These are phyloP conservation scores for Pseudachorutes palmiensis DNA, from an alignment of 1,140 invertebrate genomes.

Conservation along the genomic window DNA sequence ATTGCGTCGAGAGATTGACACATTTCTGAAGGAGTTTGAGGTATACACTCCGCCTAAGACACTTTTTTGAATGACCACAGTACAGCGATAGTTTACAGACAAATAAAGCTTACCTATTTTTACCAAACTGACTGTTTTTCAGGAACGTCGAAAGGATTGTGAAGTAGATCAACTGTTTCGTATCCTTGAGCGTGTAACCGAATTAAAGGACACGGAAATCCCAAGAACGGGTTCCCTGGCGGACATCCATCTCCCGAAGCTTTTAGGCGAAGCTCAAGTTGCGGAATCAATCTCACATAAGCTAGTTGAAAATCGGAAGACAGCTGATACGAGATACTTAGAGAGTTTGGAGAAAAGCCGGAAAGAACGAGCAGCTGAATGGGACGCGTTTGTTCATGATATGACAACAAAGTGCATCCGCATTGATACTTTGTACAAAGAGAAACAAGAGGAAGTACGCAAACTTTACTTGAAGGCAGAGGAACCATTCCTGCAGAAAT, in stretches of 20 bases:
- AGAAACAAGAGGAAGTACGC: constrained; percentile 66
- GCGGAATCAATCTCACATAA: constrained; percentile 51
- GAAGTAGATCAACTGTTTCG: constrained; percentile 70
- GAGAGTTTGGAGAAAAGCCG: constrained; percentile 45
- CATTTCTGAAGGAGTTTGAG: constrained; percentile 73
- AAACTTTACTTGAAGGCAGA: constrained; percentile 65
- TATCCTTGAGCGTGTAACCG: constrained; percentile 64
- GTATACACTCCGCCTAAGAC: too few species aligned
- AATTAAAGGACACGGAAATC: constrained; percentile 62
- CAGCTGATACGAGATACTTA: constrained; percentile 46
- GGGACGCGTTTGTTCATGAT: constrained; percentile 65
- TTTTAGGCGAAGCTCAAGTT: constrained; percentile 58
- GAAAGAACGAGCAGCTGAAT: constrained; percentile 52
- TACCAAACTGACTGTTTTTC: too few species aligned
- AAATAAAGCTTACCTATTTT: too few species aligned
- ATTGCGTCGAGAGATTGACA: constrained; percentile 70
- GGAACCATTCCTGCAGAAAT: constrained; percentile 37
- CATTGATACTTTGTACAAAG: constrained; percentile 65
- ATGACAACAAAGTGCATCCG: constrained; percentile 61
- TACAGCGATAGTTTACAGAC: background rate
- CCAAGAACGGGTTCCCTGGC: constrained; percentile 53
- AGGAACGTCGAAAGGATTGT: constrained; percentile 65
- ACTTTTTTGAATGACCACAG: background rate
- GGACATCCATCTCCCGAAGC: constrained; percentile 53
- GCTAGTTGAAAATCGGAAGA: constrained; percentile 38